Evolutionary conservation across 2,113 vertebrate genomes (phyloP).

Genomic region (Mionectes macconnelli): DNA sequence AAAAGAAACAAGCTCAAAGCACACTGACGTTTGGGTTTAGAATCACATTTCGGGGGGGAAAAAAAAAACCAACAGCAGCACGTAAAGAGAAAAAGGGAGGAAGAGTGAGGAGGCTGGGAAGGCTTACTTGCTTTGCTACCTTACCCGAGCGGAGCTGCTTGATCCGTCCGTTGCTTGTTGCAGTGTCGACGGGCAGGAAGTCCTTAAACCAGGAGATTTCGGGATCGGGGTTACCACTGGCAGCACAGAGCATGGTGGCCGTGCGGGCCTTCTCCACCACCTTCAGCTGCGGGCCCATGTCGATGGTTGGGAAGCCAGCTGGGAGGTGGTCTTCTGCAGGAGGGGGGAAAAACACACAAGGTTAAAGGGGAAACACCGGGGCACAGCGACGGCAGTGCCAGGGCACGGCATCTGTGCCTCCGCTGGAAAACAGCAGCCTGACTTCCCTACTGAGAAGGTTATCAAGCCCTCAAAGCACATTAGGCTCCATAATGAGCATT

Average conservation of each 20-base stretch:
- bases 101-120: neutral
- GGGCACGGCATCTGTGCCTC: slow-evolving; percentile 20
- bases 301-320: slow-evolving; percentile 91
- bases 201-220: slow-evolving; percentile 99
- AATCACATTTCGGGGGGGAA: neutral
- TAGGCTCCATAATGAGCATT: slow-evolving; percentile 60
- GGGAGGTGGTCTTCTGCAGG: slow-evolving; percentile 92
- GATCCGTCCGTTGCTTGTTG: slow-evolving; percentile 89
- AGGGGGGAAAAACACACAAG: neutral
- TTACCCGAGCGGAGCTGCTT: slow-evolving; percentile 98
- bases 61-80: neutral
- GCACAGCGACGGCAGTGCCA: neutral
- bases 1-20: slow-evolving; percentile 21
- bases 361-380: neutral
- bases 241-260: slow-evolving; percentile 96
- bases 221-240: slow-evolving; percentile 93
- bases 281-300: slow-evolving; percentile 98
- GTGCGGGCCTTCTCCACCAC: slow-evolving; percentile 95
- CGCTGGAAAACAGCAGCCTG: slow-evolving; percentile 45
- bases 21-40: neutral
- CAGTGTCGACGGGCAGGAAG: slow-evolving; percentile 92
- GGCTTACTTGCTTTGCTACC: slow-evolving; percentile 51
- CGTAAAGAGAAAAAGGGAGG: neutral
- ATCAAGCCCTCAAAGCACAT: slow-evolving; percentile 52
- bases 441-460: slow-evolving; percentile 51